Conservation (phyloP, 2,888 invertebrate genomes). For the Blastobasis lacticolella region DNA sequence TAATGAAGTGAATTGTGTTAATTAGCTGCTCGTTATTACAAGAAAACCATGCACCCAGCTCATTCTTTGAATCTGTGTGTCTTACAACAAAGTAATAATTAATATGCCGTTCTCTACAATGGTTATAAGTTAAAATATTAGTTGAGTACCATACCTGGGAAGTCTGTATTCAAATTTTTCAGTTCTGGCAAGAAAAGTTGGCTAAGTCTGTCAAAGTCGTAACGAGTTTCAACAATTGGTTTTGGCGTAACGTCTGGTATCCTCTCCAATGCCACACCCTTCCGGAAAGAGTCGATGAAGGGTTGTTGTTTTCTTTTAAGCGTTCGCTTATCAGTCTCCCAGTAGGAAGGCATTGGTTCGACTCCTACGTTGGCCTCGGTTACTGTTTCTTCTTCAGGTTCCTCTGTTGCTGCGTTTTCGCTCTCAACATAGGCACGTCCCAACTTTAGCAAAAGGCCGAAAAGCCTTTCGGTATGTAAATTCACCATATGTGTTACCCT, state of each 20-base stretch:
- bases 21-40: too few relatives aligned
- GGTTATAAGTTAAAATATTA: too few relatives aligned
- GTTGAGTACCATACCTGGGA: slow-evolving; percentile 56
- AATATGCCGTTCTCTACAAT: too few relatives aligned
- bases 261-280: slow-evolving; percentile 45
- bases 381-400: slow-evolving; percentile 22
- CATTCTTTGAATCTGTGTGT: slow-evolving; percentile 62
- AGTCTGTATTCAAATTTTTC: slow-evolving; percentile 33
- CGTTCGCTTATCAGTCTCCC: slow-evolving; percentile 58
- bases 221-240: slow-evolving; percentile 60
- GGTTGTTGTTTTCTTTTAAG: slow-evolving; percentile 43
- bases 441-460: slow-evolving; percentile 61
- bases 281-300: slow-evolving; percentile 54
- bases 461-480: slow-evolving; percentile 62
- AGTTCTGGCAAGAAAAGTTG: slow-evolving; percentile 46
- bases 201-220: slow-evolving; percentile 51
- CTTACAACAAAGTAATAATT: slow-evolving; percentile 32
- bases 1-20: too few relatives aligned
- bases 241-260: slow-evolving; percentile 58
- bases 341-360: slow-evolving; percentile 63
- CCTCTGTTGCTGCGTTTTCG: slow-evolving; percentile 36
- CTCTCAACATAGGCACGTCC: slow-evolving; percentile 36
- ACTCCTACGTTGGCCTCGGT: slow-evolving; percentile 26
- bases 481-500: slow-evolving; percentile 62
- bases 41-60: slow-evolving; percentile 47